Conservation (phyloP, 2,888 invertebrate species). For the Listrodromus nycthemerus region DNA sequence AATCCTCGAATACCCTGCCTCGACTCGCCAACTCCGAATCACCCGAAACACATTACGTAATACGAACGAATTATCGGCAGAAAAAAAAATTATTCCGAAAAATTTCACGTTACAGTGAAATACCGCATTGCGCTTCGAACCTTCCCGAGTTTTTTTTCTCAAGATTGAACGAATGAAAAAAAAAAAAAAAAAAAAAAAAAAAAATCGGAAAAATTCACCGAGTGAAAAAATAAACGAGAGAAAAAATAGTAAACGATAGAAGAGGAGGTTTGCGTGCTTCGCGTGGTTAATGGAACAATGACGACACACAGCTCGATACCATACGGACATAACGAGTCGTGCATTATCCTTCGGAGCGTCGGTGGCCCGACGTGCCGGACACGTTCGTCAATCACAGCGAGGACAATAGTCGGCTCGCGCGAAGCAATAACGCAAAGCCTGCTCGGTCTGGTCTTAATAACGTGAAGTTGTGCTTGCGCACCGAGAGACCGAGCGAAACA, state of each 20-base stretch:
- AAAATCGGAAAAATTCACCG: too few relatives aligned
- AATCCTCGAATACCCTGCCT: too few relatives aligned
- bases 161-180: background rate
- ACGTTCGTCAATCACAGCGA: constrained; percentile 58
- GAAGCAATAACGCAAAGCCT: constrained; percentile 40
- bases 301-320: background rate
- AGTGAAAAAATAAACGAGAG: too few relatives aligned
- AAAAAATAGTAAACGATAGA: background rate
- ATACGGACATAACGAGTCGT: constrained; percentile 6
- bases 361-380: constrained; percentile 54
- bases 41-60: background rate
- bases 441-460: constrained; percentile 19
- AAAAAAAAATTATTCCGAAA: background rate
- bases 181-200: background rate
- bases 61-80: background rate
- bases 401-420: constrained; percentile 43
- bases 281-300: constrained; percentile 24
- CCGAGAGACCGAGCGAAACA: constrained; percentile 17
- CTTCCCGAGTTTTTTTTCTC: background rate
- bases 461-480: constrained; percentile 41
- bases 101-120: background rate
- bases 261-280: background rate
- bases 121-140: constrained; percentile 6
- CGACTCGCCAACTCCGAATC: too few relatives aligned
- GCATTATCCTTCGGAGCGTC: constrained; percentile 2